phyloP scores from a whole-genome alignment of 2,113 vertebrate genomes.

The Entosphenus tridentatus region DNA sequence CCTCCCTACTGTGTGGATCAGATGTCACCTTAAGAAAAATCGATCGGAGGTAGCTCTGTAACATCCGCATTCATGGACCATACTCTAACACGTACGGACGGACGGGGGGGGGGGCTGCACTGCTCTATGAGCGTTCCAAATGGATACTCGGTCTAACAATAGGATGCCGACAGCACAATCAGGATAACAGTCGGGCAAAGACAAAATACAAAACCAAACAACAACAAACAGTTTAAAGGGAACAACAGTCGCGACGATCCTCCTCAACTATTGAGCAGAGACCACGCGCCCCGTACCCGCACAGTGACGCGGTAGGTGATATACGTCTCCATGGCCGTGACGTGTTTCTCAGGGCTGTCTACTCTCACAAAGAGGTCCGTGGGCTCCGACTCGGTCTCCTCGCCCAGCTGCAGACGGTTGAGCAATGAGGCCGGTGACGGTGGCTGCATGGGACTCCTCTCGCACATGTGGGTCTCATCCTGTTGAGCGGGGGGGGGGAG shows the following conservation, averaged over 20 bases:
- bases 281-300: slow-evolving; percentile 29
- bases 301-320: slow-evolving; percentile 66
- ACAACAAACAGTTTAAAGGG: too few relatives aligned
- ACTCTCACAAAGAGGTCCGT: slow-evolving; percentile 72
- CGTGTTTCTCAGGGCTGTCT: slow-evolving; percentile 67
- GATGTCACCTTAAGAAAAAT: too few relatives aligned
- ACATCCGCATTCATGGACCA: too few relatives aligned
- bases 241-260: too few relatives aligned
- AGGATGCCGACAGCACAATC: not conserved
- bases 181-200: not conserved
- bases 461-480: too few relatives aligned
- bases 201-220: not conserved
- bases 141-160: not conserved
- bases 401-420: not conserved
- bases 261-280: too few relatives aligned
- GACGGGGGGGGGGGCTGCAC: too few relatives aligned
- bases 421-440: not conserved
- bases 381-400: slow-evolving; percentile 45
- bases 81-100: too few relatives aligned
- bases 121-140: too few relatives aligned
- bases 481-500: too few relatives aligned
- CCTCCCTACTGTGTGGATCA: too few relatives aligned
- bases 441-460: not conserved
- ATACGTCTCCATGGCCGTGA: slow-evolving; percentile 86
- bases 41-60: too few relatives aligned